These are phyloP conservation scores for Sphenopsis melanotis DNA, from an alignment of 2,797 vertebrate genomes.

Conservation along the genomic window DNA sequence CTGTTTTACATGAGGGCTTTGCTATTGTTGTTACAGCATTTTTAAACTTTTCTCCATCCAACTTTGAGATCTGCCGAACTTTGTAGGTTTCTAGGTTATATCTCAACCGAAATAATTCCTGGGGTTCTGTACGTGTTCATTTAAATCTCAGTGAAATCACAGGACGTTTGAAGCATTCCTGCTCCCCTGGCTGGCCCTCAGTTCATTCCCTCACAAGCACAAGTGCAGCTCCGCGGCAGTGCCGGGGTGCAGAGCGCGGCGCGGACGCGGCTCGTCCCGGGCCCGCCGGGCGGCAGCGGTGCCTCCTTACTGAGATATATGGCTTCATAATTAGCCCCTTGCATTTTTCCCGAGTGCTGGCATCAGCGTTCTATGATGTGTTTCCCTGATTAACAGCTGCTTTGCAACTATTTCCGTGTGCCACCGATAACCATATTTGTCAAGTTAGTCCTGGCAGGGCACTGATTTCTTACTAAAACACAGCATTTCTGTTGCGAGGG, in stretches of 20 bases:
- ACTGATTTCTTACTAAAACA: constrained; percentile 78
- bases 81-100: not conserved
- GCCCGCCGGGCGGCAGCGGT: not conserved
- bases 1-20: not conserved
- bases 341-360: constrained; percentile 81
- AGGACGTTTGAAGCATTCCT: not conserved
- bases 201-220: not conserved
- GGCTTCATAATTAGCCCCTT: constrained; percentile 82
- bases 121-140: not conserved
- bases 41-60: not conserved
- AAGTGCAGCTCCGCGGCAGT: not conserved
- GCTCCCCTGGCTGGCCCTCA: not conserved
- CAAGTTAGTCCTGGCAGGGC: constrained; percentile 77
- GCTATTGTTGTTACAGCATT: not conserved
- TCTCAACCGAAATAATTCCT: not conserved
- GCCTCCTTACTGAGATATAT: constrained; percentile 83
- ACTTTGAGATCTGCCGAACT: not conserved
- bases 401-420: constrained; percentile 81
- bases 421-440: constrained; percentile 79
- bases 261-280: not conserved
- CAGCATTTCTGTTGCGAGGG: constrained; percentile 64
- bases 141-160: not conserved
- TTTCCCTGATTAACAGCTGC: constrained; percentile 84
- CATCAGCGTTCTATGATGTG: constrained; percentile 82
- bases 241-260: not conserved